Evolutionary conservation across 2,888 invertebrate genomes (phyloP), one percentile per base, ranked within the genome.

Genomic region (Rhimphoctona megacephalus): DNA sequence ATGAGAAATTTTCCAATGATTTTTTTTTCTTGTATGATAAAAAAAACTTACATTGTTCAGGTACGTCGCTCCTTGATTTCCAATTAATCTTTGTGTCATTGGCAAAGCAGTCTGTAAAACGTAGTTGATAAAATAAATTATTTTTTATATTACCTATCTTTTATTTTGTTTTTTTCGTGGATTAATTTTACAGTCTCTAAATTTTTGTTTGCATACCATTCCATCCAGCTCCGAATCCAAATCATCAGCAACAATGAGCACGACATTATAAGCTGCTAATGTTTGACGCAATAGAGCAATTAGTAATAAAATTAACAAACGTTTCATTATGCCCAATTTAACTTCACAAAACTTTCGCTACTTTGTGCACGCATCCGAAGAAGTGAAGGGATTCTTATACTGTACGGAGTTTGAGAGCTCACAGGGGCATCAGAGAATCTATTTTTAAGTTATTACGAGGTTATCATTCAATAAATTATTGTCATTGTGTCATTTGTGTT

Each of bases 211-310:
- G 30, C 95, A 95, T 95, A 97, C 97, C 96, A 98, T 95, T 76
- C 98, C 97, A 93, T 97, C 96, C 73, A 98, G 94, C n/a, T 96
- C 94, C 4, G 96, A 95, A 95, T 98, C 98, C 94, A 98, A 98
- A 94, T 98, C 98, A 93, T 98, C 98, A 0, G 97, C 97, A 77
- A 98, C 91, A 89, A 98, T 95, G 57, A 98, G 92, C 69, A 98
- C 95, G 92, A 98, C 96, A 94, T 98, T 98, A 46, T 49, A 66
- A 49, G 81, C 19, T 14, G 79, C 81, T 22, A 79, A 79, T 30
- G 66, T 70, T 57, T 14, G 22, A 14, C 52, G 52, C 9, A 49
- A 36, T 66, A 79, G 39, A 22, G 9, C 19, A 19, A 81, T 19
- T 2, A 79, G 22, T 7, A 86, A 52, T 14, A 79, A 76, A 74